Evolutionary conservation across 1,140 invertebrate genomes (phyloP), one percentile per base, ranked within the genome.

Genomic region (Hylaeus anthracinus): DNA sequence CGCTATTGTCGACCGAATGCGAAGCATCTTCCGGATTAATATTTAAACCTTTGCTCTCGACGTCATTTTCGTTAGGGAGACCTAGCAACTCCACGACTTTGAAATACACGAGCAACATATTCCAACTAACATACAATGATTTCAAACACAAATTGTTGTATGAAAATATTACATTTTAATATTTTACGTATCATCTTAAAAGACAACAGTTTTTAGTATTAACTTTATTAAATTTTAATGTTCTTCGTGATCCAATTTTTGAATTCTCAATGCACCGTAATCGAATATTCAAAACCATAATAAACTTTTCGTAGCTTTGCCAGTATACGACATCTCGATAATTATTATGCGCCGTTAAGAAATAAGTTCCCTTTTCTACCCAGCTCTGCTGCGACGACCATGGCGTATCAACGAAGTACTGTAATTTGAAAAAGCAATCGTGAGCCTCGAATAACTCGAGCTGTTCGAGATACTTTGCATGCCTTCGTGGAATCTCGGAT

Each of bases 301-400:
- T 84, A 81, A 85, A 84, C 78, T 81, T 77, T 48, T 71, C 41
- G 41, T 72, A 67, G 70, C 63, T 56, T 55, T 15, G 58, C 64
- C 15, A 48, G 48, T 56, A 63, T 60, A 14, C 79, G 48, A 60
- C 70, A 58, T 60, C 84, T 15, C 73, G 55, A 85, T 86, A 86
- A 86, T 86, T 86, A 86, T 85, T 82, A 78, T 72, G 67, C 76
- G 63, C 71, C 72, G 65, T 70, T 86, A 82, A 83, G 85, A 86
- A 86, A 86, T 84, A 82, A 71, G 67, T 53, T 85, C 60, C 48
- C 51, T 15, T 1, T 5, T 48, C 37, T 8, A 5, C 3, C 15
- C 14, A 2, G 26, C 1, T n/a, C 8, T 5, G 3, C 5, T 0
- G 58, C 39, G 45, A 37, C 56, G 39, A 48, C 39, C 64, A 2